Evolutionary conservation across 64 coral and sea anemone species (phyloP), one percentile per base, ranked within the genome.

Genomic region (Porites australiensis): DNA sequence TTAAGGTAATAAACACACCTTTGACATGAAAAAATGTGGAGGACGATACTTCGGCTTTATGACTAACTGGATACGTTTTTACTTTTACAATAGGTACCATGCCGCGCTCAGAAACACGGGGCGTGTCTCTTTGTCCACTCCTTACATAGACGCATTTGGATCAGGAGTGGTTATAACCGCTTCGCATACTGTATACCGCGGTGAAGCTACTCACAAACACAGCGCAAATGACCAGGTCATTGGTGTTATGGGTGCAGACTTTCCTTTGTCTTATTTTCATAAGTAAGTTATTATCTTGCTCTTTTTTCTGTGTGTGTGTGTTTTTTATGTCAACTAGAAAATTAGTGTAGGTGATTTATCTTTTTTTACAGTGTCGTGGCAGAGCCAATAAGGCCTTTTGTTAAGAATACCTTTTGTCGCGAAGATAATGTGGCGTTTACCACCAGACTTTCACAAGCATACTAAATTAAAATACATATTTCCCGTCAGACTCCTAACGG

Each of bases 231-330:
- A 68, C 7, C 14, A 90, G 55, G 60, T 90, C 10, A 77, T 90
- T 64, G 88, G 59, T 8, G 88, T 90, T 13, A 14, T 90, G 61
- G 88, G 88, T 10, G 76, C 88, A 13, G 75, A 90, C 50, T 90
- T 90, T 50, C 54, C 88, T 64, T 70, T 80, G 52, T 54, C 74
- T 50, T 90, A 79, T 37, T 90, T 90, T 48, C 59, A 90, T 44
- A 90, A 77, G 88, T 90, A 14, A 44, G 58, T 82, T 37, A 37
- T 37, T 37, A 37, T 37, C 27, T 37, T 37, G 27, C 27, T 37
- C 27, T 37, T 37, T 37, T 37, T 37, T 37, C 27, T 37, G 27
- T 37, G 27, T 37, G 27, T 37, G 27, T 37, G 27, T 37, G 27
- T 37, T 37, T 37, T 37, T 37, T 37, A 37, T 37, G 27, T 37